Base-by-base conservation (phyloP, 2,888 invertebrate genomes). In the Acanthopleura granulata region DNA sequence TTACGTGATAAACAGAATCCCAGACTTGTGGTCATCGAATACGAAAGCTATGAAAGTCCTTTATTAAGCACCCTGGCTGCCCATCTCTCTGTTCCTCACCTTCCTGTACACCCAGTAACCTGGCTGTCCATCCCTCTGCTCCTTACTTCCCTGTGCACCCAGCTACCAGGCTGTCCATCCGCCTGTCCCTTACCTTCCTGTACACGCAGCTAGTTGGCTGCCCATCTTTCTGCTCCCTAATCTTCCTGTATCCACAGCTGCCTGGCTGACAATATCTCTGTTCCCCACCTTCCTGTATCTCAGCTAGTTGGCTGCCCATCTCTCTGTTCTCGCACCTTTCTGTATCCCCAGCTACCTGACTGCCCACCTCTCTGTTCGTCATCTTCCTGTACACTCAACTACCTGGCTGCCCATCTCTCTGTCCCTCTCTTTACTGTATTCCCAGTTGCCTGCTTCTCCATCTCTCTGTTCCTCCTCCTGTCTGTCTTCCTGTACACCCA, bases 401-500 rank as follows among this genome's bases (percentile, higher is more conserved):
- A 62, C 49, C 71, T 62, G 72, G n/a, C 72, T 57, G 11, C 12
- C 75, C 6, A 15, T 66, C 66, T 49, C n/a, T 74, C 66, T 74
- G 66, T 66, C 16, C 4, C 40, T 49, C 27, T 66, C 1, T 25
- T n/a, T 30, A n/a, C 49, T 22, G n/a, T 22, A 25, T 22, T 51
- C 22, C 71, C 49, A 40, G 71, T 70, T 62, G 51, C 62, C 50
- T 40, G 22, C 71, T 71, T 49, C 40, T 49, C 71, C 75, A 3
- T 61, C 74, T 76, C 51, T 62, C 25, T 72, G 22, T 29, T 57
- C 74, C 77, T 76, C 22, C n/a, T n/a, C n/a, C n/a, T n/a, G n/a
- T 61, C 74, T 62, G 61, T 71, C 57, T 69, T 30, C 40, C 70
- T 62, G 27, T 71, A 40, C 72, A 49, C 51, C 29, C 50, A 11